phyloP scores from a whole-genome alignment of 2,797 vertebrate species.

The Tenualosa ilisha region DNA sequence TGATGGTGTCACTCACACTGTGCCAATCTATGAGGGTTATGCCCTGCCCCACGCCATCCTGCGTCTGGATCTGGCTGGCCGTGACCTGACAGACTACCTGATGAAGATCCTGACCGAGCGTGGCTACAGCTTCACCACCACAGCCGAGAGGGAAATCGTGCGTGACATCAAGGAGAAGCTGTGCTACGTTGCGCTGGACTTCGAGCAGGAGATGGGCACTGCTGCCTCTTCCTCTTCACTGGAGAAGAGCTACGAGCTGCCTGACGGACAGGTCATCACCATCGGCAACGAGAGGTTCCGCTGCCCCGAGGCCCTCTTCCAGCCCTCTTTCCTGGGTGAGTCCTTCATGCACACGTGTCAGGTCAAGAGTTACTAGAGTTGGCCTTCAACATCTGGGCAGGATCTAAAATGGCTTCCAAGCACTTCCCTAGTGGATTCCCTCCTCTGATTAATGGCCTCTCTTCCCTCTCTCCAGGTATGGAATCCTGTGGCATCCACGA shows the following conservation, averaged over 20 bases:
- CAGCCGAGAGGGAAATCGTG: slow-evolving; percentile 94
- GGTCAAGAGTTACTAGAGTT: no score
- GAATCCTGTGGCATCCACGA: slow-evolving; percentile 97
- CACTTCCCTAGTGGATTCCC: no score
- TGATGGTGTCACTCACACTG: slow-evolving; percentile 96
- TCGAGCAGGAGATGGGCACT: slow-evolving; percentile 96
- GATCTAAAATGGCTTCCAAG: no score
- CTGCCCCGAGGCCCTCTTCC: slow-evolving; percentile 95
- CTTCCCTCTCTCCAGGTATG: slow-evolving; percentile 78
- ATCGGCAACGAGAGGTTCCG: slow-evolving; percentile 97
- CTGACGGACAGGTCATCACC: slow-evolving; percentile 96
- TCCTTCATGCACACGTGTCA: slow-evolving; percentile 4
- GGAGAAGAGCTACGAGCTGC: slow-evolving; percentile 97
- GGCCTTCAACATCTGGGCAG: no score
- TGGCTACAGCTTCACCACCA: slow-evolving; percentile 97
- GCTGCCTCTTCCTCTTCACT: slow-evolving; percentile 91
- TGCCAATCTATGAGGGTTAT: slow-evolving; percentile 98
- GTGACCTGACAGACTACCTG: slow-evolving; percentile 99
- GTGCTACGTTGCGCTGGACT: slow-evolving; percentile 95
- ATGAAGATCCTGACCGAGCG: slow-evolving; percentile 99
- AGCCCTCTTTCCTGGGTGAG: slow-evolving; percentile 96
- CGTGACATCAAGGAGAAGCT: slow-evolving; percentile 98
- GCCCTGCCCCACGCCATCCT: slow-evolving; percentile 97
- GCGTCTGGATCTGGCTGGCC: slow-evolving; percentile 96
- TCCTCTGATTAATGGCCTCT: not conserved